Evolutionary conservation across 64 coral and sea anemone species (phyloP).

Genomic region (Stichodactyla helianthus): DNA sequence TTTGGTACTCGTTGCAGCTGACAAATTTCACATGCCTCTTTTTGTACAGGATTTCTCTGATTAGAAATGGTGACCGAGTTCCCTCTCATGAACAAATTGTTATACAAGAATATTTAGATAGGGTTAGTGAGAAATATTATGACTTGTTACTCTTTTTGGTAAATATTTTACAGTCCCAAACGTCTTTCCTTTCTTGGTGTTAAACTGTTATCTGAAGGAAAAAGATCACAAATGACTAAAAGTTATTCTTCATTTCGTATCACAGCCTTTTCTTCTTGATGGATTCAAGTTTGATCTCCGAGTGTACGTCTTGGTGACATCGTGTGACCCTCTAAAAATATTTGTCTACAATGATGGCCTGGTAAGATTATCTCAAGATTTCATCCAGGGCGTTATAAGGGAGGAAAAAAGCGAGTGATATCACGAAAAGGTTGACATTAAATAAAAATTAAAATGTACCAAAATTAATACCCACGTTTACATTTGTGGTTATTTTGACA

Average conservation of each 20-base stretch:
- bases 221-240: too few species aligned
- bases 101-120: conserved; percentile 94
- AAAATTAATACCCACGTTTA: too few species aligned
- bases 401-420: too few species aligned
- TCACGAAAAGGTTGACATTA: too few species aligned
- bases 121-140: conserved; percentile 21
- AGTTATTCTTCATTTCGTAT: background rate
- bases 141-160: background rate
- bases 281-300: conserved; percentile 97
- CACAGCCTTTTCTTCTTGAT: conserved; percentile 78
- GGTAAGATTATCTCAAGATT: conserved; percentile 37
- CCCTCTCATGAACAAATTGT: conserved; percentile 91
- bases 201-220: too few species aligned
- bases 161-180: too few species aligned
- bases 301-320: conserved; percentile 90
- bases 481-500: too few species aligned
- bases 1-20: background rate
- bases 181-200: too few species aligned
- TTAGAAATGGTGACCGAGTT: conserved; percentile 81
- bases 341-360: conserved; percentile 95
- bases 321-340: conserved; percentile 88
- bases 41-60: conserved; percentile 73
- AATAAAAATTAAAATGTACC: too few species aligned
- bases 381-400: background rate
- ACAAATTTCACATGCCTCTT: background rate